Evolutionary conservation across 2,113 vertebrate genomes (phyloP), one percentile per base, ranked within the genome.

Genomic region (Phasianus colchicus): DNA sequence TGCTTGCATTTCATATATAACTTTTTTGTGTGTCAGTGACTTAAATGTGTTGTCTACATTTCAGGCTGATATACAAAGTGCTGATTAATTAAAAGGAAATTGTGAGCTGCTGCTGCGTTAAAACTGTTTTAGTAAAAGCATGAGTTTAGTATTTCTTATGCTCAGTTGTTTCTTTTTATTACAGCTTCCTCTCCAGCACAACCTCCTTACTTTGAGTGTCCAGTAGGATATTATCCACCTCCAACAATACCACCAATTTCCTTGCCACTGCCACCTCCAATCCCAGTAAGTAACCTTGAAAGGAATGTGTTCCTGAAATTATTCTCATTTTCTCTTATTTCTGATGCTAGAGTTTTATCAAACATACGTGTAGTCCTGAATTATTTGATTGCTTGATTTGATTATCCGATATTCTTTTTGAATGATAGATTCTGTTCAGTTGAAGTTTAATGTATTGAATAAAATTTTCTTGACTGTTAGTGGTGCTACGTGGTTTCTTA

Each of bases 141-240:
- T 34, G 50, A 76, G 14, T 58, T 86, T 11, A 77, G 52, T 71
- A 22, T 85, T 63, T 72, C 45, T 90, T 92, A 81, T 1, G 19
- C 10, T 58, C 0, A 1, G 1, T 71, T 21, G 24, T 65, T 81
- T 66, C 27, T 54, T 10, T 81, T 86, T 85, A 79, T 95, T 95
- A 42, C 76, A 98, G 98, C 97, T 70, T 90, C 97, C 90, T 98
- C 98, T 70, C 98, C 98, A 72, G 96, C 90, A 12, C 98, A 98
- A 6, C 97, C 96, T 92, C 94, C 97, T 30, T 98, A 97, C 79
- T 98, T 96, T 93, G 98, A 98, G 43, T 98, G 98, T 92, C 97
- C 98, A 24, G 7, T 97, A 84, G 98, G 97, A 10, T 98, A 98
- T 96, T 98, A 95, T 95, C 95, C 97, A 95, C 95, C 97, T 96